Conservation (phyloP, 2,113 vertebrate species). For the Ursus arctos region DNA sequence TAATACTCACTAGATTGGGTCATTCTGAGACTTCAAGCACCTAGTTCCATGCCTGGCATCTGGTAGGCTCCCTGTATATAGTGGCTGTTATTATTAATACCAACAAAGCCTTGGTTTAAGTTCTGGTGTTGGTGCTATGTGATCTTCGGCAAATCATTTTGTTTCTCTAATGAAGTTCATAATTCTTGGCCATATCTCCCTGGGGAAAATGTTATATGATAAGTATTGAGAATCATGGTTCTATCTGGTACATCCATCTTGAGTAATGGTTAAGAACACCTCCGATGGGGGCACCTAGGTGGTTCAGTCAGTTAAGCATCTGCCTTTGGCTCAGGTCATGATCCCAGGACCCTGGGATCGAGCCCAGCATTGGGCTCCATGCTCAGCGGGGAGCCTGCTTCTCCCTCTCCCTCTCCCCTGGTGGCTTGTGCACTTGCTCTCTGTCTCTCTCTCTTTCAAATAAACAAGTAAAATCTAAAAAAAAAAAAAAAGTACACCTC, state of each 20-base stretch:
- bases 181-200: background rate
- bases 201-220: background rate
- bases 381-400: background rate
- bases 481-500: background rate
- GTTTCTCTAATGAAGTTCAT: background rate
- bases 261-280: background rate
- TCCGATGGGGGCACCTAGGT: background rate
- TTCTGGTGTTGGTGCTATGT: background rate
- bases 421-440: background rate
- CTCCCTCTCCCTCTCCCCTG: background rate
- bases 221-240: background rate
- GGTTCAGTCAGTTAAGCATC: background rate
- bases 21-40: background rate
- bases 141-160: background rate
- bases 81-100: background rate
- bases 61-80: background rate
- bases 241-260: background rate
- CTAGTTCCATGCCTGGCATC: background rate
- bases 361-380: background rate
- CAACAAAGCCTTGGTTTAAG: background rate
- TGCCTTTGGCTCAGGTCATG: background rate
- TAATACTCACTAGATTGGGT: background rate
- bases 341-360: background rate
- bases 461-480: background rate
- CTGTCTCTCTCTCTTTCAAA: background rate